phyloP scores from a whole-genome alignment of 1,140 invertebrate genomes.

The Pogonomyrmex barbatus region DNA sequence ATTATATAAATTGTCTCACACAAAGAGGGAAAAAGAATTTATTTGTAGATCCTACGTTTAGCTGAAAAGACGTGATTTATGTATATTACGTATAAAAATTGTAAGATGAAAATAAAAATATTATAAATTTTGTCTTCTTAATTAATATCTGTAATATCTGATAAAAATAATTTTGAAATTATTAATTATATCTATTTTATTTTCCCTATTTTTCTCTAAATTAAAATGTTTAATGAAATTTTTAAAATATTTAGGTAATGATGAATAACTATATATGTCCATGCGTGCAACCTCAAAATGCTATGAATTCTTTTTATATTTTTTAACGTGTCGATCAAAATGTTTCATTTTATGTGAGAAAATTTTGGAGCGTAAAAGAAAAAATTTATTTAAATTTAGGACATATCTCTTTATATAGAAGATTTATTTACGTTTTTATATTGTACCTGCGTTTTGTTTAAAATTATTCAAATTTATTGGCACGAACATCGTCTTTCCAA shows the following conservation, averaged over 20 bases:
- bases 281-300: not conserved
- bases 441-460: not conserved
- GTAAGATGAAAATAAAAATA: not conserved
- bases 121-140: not conserved
- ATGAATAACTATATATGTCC: not conserved
- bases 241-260: constrained; percentile 7
- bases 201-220: not conserved
- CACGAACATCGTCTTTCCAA: not conserved
- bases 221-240: not conserved
- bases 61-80: not conserved
- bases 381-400: not conserved
- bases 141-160: not conserved
- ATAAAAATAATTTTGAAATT: too few species aligned
- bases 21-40: not conserved
- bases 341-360: constrained; percentile 6
- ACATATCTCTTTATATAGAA: not conserved
- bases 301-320: not conserved
- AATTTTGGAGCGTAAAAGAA: not conserved
- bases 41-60: not conserved
- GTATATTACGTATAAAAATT: not conserved
- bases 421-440: not conserved
- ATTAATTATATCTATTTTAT: not conserved
- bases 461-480: not conserved
- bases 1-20: not conserved
- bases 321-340: not conserved